Conservation (phyloP, 2,797 vertebrate species). For the Micropoecilia bifurca region DNA sequence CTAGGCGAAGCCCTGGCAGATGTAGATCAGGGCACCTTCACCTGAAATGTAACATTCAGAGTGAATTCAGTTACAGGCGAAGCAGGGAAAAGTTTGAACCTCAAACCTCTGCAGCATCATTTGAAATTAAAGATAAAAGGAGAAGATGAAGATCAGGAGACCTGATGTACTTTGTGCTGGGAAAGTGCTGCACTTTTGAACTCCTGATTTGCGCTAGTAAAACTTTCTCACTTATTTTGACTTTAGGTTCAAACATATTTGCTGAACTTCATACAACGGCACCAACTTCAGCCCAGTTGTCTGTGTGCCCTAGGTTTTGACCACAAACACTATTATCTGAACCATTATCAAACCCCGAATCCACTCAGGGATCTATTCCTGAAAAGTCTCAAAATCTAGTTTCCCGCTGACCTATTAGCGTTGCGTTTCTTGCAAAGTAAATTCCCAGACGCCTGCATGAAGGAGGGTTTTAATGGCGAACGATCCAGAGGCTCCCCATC, state of each 20-base stretch:
- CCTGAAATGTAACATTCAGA: not conserved
- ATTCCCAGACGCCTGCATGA: constrained; percentile 55
- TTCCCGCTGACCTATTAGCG: constrained; percentile 37
- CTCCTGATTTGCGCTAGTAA: not conserved
- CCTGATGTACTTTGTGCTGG: not conserved
- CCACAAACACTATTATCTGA: constrained; percentile 7
- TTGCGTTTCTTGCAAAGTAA: constrained; percentile 52
- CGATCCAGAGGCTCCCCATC: constrained; percentile 61
- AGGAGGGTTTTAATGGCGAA: constrained; percentile 44
- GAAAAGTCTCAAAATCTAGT: constrained; percentile 32
- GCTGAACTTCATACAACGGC: not conserved
- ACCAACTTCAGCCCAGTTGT: not conserved
- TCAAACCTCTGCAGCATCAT: not conserved
- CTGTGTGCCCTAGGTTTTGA: not conserved
- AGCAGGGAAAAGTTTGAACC: not conserved
- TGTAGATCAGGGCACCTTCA: not conserved
- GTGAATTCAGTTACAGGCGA: not conserved
- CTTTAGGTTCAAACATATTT: not conserved
- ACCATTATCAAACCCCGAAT: constrained; percentile 41
- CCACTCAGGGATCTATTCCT: constrained; percentile 30
- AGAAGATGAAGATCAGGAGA: not conserved
- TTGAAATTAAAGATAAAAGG: not conserved
- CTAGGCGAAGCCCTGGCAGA: not conserved
- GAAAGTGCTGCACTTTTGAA: not conserved
- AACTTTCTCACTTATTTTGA: not conserved